Evolutionary conservation across 2,888 invertebrate species (phyloP), one percentile per base, ranked within the genome.

Genomic region (Venusia cambrica): DNA sequence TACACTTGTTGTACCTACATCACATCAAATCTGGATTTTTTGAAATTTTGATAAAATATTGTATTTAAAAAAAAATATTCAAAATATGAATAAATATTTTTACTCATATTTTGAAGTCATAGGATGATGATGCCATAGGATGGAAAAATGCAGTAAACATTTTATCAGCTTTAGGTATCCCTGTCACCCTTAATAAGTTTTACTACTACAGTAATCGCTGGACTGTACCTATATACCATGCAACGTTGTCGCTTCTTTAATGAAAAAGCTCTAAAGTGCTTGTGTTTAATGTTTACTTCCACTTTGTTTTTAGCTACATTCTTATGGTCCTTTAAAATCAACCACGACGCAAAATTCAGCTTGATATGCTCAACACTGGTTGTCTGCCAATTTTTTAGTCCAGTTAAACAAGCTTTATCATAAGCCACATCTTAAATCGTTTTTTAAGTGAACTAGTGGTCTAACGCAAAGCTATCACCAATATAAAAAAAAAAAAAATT

Each of bases 251-350:
- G 60, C 47, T 64, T 62, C 62, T 68, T 68, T 80, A 83, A 84
- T 83, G 79, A 84, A 81, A 81, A 79, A 67, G 70, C 73, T 76
- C 69, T 71, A 71, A 76, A 83, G 78, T 75, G 71, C 71, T 71
- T 45, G 69, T 72, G 73, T 74, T 83, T 78, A 78, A 76, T 73
- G 74, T 79, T 77, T 79, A 74, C 73, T 74, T 76, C 68, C 70
- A 75, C 67, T 79, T 73, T 63, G 62, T 77, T 78, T 79, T 73
- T 80, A 72, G 51, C 61, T 62, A 51, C 54, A 62, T 58, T 61
- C 62, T 70, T 67, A 69, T 60, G 58, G 57, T 62, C 57, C 64
- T 62, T 54, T 62, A 57, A 64, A 58, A 64, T 57, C 57, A 39
- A 60, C 50, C 43, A 48, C 54, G 38, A 57, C 54, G 51, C 55